Base-by-base conservation (phyloP, 2,113 vertebrate species). In the Megaceryle torquata region DNA sequence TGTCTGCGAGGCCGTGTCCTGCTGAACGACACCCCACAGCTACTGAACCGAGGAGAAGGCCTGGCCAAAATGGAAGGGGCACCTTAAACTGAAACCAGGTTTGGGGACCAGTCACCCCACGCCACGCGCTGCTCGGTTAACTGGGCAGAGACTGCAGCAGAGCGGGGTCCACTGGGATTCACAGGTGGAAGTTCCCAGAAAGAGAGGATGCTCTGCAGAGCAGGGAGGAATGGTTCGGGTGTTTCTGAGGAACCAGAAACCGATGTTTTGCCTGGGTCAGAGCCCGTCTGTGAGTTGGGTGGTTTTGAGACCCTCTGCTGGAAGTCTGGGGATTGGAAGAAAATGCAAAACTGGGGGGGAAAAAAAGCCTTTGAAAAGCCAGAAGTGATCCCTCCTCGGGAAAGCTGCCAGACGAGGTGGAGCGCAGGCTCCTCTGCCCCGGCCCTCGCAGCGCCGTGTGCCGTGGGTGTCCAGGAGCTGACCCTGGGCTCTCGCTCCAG, bases 101-200 rank as follows among this genome's bases (percentile, higher is more conserved):
- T 56, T 6, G 33, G 57, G 46, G 44, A 54, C 19, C 0, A 1
- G 11, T 4, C 53, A n/a, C 14, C 31, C 35, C 15, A 24, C 75
- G 69, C 28, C 65, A 29, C 0, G 0, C 53, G 50, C n/a, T 80
- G 44, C 48, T 54, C 0, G 0, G 17, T 37, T 48, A 6, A 4
- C 35, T 15, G 79, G 63, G 82, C 81, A 63, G 76, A 6, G 31
- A 0, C 25, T 12, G 28, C 9, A 15, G 71, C 13, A 6, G n/a
- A 5, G 43, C 19, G 35, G 16, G 16, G 20, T 5, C 74, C 51
- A 5, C 12, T 0, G 28, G 24, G 7, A 3, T 29, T 31, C 33
- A 1, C 16, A 11, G 63, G 39, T 14, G 33, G 43, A 59, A 53
- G 33, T 20, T 33, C 5, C 0, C 6, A 28, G 65, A 5, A 29